Base-by-base conservation (phyloP, 2,113 vertebrate genomes). In the Microcebus murinus region DNA sequence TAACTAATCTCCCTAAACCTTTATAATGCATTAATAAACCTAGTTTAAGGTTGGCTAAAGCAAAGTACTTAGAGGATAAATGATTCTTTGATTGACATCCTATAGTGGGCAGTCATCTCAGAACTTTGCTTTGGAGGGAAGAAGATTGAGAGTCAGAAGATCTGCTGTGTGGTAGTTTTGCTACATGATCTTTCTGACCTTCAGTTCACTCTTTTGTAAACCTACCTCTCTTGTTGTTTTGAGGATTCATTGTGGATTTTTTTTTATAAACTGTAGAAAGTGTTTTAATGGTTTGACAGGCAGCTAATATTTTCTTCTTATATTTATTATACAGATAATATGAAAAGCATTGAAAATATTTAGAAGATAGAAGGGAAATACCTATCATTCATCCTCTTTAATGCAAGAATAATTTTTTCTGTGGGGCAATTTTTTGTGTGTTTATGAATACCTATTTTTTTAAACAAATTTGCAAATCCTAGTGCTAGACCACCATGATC, bases 341-440 rank as follows among this genome's bases (percentile, higher is more conserved):
- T 65, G 45, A 96, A 93, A 88, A 93, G 14, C 23, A 90, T 76
- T 89, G 71, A 93, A 87, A 97, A 90, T 96, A 57, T 70, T 80
- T 96, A 83, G 57, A 63, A 61, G 9, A 25, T 80, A 88, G 61
- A 93, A 3, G 55, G 23, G 34, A 77, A 96, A 65, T 90, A 73
- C 36, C 31, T 92, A 39, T 57, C 57, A 91, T 81, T 85, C 31
- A 84, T 0, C 13, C 18, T 95, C 13, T 9, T 91, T 92, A 79
- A 70, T 82, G 14, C 1, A 95, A 90, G 36, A 83, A 70, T 80
- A 84, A 65, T 55, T 65, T 94, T 77, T 86, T 27, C 42, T 63
- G 1, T 71, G 55, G 29, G 34, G 15, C n/a, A 90, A 4, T 92
- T 96, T 90, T 31, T 84, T 29, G 73, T 83, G 73, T 83, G 31